Evolutionary conservation across 2,797 vertebrate species (phyloP).

Genomic region (Enteromius mattozi): DNA sequence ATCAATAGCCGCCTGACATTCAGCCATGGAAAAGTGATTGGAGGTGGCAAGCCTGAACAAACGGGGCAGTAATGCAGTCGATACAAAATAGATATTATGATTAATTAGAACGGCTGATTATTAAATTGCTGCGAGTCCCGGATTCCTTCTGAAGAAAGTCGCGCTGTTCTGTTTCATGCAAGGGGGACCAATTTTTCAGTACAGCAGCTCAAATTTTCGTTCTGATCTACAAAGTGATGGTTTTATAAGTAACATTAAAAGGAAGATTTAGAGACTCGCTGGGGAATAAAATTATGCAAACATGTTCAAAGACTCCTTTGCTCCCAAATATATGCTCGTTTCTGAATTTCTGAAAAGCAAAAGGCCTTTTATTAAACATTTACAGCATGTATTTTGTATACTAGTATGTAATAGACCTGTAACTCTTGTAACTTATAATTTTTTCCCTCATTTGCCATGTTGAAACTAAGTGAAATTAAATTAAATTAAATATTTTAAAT

Average conservation of each 20-base stretch:
- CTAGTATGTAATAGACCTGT: background rate
- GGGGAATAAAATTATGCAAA: slow-evolving; percentile 11
- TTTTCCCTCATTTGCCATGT: background rate
- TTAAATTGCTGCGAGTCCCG: background rate
- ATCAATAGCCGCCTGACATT: slow-evolving; percentile 33
- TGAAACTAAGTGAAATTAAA: too few relatives aligned
- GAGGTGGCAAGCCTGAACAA: slow-evolving; percentile 35
- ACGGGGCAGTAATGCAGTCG: background rate
- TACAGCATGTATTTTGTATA: background rate
- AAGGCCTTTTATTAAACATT: background rate
- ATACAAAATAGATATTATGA: slow-evolving; percentile 26
- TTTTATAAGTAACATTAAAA: background rate
- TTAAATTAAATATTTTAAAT: background rate
- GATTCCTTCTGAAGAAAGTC: background rate
- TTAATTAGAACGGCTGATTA: slow-evolving; percentile 34
- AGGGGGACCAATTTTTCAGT: background rate
- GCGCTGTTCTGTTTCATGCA: slow-evolving; percentile 11
- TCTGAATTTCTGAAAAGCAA: background rate
- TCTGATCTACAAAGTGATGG: slow-evolving; percentile 30
- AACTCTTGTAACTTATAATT: background rate
- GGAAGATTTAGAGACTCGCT: slow-evolving; percentile 4
- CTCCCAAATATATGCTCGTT: background rate
- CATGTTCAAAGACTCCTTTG: slow-evolving; percentile 2
- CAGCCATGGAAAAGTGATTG: slow-evolving; percentile 28
- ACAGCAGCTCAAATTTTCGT: background rate